Evolutionary conservation across 2,113 vertebrate genomes (phyloP), one percentile per base, ranked within the genome.

Genomic region (Thalassoma bifasciatum): DNA sequence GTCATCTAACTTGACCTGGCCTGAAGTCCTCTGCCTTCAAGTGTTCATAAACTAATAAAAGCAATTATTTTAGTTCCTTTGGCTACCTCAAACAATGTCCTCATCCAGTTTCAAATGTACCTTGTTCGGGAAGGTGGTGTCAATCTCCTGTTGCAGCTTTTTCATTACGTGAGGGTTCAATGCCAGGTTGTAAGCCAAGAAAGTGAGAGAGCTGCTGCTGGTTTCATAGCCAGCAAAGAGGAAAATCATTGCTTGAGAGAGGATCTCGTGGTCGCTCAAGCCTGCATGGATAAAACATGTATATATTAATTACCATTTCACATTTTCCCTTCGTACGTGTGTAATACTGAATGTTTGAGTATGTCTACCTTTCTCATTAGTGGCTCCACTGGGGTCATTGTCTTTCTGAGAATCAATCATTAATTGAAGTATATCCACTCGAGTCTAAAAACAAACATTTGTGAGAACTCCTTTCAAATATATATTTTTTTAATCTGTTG

Each of bases 191-290:
- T 95, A 94, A 0, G 94, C 75, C 26, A 95, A 10, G 89, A 90
- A 95, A 60, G 61, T 77, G 24, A 96, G 90, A 13, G 95, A 79
- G 57, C 66, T 91, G 86, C 96, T 95, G 50, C 54, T 95, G 42
- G 95, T 95, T 70, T 96, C 95, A 22, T 95, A 97, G 7, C 95
- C 96, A 54, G 92, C 96, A 52, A 95, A 84, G 64, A 96, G 81
- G 71, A 96, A 97, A 37, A 88, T 30, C 68, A 96, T 83, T 9
- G 94, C 88, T 57, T 96, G 95, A 19, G 95, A 93, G 38, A 95
- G 88, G 76, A 96, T 91, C 86, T 97, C 96, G 10, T 93, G 89
- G 70, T 96, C 95, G 3, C 37, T 96, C 56, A 96, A 86, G 30
- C 92, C 95, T 96, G 81, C 10, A 57, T 72, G 62, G 24, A n/a